Evolutionary conservation across 1,140 invertebrate genomes (phyloP).

Genomic region (Ips typographus): DNA sequence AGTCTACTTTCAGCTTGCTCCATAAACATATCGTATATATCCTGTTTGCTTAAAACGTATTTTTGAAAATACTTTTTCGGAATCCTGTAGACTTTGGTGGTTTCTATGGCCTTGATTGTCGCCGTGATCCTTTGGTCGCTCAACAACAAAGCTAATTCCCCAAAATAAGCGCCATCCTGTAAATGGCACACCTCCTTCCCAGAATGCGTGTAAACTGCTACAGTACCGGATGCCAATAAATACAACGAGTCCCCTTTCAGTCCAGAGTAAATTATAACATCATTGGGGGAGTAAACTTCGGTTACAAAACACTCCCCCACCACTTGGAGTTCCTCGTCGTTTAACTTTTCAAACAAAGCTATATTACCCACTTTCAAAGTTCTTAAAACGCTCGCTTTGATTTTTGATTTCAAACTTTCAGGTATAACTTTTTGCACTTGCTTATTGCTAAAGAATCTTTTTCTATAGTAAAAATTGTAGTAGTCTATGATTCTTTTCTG

Average conservation of each 20-base stretch:
- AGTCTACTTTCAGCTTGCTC: conserved; percentile 38
- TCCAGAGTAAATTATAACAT: conserved; percentile 56
- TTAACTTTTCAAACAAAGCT: conserved; percentile 33
- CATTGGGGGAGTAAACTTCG: conserved; percentile 43
- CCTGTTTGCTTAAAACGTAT: conserved; percentile 30
- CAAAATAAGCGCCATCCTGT: conserved; percentile 47
- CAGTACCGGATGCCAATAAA: conserved; percentile 58
- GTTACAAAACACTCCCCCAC: conserved; percentile 36
- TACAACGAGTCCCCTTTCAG: conserved; percentile 61
- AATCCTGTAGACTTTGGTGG: conserved; percentile 57
- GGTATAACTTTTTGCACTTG: conserved; percentile 39
- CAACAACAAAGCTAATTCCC: conserved; percentile 53
- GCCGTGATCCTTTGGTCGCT: conserved; percentile 55
- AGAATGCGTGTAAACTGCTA: conserved; percentile 58
- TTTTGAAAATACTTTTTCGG: conserved; percentile 53
- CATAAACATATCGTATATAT: conserved; percentile 38
- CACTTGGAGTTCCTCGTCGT: conserved; percentile 30
- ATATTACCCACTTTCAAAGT: conserved; percentile 42
- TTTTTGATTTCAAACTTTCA: conserved; percentile 36
- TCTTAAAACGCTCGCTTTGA: conserved; percentile 36
- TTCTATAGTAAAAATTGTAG: conserved; percentile 41
- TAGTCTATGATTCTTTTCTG: conserved; percentile 34
- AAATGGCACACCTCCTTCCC: conserved; percentile 54
- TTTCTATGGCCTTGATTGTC: conserved; percentile 59
- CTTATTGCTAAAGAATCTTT: conserved; percentile 39